These are phyloP conservation scores for Erinaceus europaeus DNA, from an alignment of 2,113 vertebrate species.

Conservation along the genomic window DNA sequence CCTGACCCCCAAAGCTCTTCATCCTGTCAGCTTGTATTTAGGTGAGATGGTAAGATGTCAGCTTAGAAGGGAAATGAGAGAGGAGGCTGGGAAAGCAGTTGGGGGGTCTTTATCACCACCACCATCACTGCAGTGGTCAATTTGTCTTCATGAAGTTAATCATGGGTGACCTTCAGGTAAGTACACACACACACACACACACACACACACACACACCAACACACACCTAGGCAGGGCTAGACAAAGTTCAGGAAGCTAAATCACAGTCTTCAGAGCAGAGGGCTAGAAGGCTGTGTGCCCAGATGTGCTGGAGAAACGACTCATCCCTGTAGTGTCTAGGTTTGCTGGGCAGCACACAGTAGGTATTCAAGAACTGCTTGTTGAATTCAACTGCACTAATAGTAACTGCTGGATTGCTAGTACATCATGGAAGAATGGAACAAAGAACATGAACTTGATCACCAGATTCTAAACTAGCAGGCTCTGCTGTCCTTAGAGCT, in stretches of 20 bases:
- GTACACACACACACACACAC: not conserved
- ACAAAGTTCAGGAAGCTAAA: not conserved
- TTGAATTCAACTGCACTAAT: not conserved
- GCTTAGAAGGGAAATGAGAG: not conserved
- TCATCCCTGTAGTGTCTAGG: not conserved
- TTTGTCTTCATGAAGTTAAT: not conserved
- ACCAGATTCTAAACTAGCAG: not conserved
- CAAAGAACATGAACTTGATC: not conserved
- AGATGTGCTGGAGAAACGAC: not conserved
- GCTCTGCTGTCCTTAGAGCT: not conserved
- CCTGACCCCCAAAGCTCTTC: slow-evolving; percentile 42
- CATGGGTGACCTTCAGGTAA: not conserved
- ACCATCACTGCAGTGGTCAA: not conserved
- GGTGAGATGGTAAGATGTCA: not conserved
- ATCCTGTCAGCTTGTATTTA: slow-evolving; percentile 40
- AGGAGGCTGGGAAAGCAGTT: not conserved
- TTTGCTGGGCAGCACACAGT: not conserved
- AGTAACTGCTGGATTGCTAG: not conserved
- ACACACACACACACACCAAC: not conserved
- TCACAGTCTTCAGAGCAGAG: not conserved
- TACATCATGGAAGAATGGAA: not conserved
- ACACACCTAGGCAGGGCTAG: not conserved
- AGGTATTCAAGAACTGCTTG: not conserved
- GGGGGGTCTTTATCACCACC: not conserved
- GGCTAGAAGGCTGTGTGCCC: rapidly evolving